Percentiles rank a stretch among this genome's conserved stretches.
Conservation (phyloP, 2,888 invertebrate genomes). For the Tiliacea aurago region DNA sequence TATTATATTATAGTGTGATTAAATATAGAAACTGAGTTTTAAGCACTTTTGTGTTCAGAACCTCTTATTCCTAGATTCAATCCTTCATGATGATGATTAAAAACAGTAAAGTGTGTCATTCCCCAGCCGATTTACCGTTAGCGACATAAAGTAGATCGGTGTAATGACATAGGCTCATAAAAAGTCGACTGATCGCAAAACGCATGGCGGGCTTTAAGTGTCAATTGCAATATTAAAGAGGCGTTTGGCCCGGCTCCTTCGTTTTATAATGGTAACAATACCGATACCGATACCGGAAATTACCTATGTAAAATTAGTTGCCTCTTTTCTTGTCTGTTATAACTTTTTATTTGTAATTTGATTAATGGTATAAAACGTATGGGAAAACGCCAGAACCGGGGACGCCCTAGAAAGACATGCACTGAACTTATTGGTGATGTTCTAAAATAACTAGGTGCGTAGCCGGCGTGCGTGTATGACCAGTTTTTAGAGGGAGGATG, state of each 20-base stretch:
- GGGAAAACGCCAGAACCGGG: neutral
- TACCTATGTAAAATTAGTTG: neutral
- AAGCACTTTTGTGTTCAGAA: neutral
- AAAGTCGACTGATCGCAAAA: slow-evolving; percentile 36
- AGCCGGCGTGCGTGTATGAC: too few species aligned
- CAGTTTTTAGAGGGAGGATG: too few species aligned
- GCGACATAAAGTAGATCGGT: slow-evolving; percentile 29
- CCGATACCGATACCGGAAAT: neutral
- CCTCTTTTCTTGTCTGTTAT: neutral
- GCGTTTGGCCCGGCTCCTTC: neutral
- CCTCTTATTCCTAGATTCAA: neutral
- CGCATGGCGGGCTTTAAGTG: slow-evolving; percentile 18
- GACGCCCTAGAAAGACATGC: neutral
- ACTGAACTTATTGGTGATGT: neutral
- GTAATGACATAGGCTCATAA: slow-evolving; percentile 42
- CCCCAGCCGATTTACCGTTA: slow-evolving; percentile 28
- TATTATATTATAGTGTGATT: too few species aligned
- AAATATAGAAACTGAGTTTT: neutral
- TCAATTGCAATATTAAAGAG: slow-evolving; percentile 29
- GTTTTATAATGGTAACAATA: slow-evolving; percentile 16
- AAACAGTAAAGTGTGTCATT: slow-evolving; percentile 10
- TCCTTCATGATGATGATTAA: slow-evolving; percentile 16
- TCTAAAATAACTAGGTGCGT: too few species aligned
- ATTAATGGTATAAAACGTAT: neutral
- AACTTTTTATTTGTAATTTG: neutral